These are phyloP conservation scores for Nasonia vitripennis DNA, from an alignment of 1,140 invertebrate genomes.

Conservation along the genomic window DNA sequence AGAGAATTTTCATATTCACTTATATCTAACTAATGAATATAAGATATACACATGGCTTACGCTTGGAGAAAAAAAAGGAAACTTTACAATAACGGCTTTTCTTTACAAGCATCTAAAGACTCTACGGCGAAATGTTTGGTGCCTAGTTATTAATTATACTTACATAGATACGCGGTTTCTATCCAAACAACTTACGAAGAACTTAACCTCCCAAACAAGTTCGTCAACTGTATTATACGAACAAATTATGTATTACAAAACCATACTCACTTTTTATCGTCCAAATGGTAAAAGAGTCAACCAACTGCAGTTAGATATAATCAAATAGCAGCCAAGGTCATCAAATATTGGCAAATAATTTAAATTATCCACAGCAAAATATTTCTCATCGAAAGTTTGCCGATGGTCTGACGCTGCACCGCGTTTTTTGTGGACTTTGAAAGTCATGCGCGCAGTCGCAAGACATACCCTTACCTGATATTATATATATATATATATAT, in stretches of 20 bases:
- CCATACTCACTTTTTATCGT: constrained; percentile 1
- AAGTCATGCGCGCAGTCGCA: constrained; percentile 12
- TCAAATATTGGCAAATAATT: neutral
- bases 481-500: too few species aligned
- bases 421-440: neutral
- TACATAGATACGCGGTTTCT: constrained; percentile 21
- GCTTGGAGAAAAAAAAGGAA: neutral
- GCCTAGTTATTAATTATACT: neutral
- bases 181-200: constrained; percentile 22
- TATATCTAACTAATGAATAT: neutral
- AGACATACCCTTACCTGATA: neutral
- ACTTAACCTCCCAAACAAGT: neutral
- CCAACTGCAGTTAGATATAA: neutral
- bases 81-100: neutral
- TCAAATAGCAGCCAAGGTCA: neutral
- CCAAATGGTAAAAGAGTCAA: neutral
- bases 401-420: neutral
- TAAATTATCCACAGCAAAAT: neutral
- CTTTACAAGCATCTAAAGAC: neutral
- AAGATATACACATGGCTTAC: neutral
- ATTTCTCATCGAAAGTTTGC: neutral
- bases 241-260: neutral
- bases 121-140: neutral
- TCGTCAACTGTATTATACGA: neutral
- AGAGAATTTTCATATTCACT: neutral